Conservation (phyloP, 2,113 vertebrate species). For the Pteropus alecto region DNA sequence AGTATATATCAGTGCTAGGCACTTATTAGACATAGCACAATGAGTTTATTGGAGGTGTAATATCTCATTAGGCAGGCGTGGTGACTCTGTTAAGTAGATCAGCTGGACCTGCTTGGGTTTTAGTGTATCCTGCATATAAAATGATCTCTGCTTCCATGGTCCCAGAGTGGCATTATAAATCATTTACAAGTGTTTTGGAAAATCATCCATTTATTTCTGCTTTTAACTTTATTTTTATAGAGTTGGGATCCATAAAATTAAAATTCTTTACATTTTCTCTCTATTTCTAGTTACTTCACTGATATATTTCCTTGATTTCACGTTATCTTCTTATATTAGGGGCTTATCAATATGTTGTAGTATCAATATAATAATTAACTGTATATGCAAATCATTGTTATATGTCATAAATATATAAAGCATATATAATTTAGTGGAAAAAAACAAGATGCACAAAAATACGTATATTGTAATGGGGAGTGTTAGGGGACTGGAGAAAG, state of each 20-base stretch:
- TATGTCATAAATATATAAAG: not conserved
- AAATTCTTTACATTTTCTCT: not conserved
- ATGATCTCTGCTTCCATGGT: not conserved
- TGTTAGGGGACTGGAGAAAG: not conserved
- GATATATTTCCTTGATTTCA: not conserved
- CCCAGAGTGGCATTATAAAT: not conserved
- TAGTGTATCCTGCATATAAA: constrained; percentile 9
- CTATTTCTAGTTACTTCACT: not conserved
- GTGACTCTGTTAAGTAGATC: not conserved
- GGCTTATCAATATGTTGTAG: not conserved
- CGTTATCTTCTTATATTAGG: not conserved
- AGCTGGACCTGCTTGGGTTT: not conserved
- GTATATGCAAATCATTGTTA: not conserved
- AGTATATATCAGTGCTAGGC: not conserved
- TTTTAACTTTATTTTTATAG: not conserved
- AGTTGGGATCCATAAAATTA: not conserved
- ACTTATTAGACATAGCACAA: not conserved
- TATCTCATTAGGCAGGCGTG: not conserved
- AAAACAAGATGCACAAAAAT: not conserved
- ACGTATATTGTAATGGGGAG: not conserved
- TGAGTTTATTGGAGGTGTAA: not conserved
- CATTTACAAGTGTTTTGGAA: not conserved
- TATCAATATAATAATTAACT: not conserved
- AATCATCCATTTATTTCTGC: not conserved
- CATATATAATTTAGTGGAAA: not conserved